Evolutionary conservation across 1,140 invertebrate genomes (phyloP).

Genomic region (Lepidurus packardi): DNA sequence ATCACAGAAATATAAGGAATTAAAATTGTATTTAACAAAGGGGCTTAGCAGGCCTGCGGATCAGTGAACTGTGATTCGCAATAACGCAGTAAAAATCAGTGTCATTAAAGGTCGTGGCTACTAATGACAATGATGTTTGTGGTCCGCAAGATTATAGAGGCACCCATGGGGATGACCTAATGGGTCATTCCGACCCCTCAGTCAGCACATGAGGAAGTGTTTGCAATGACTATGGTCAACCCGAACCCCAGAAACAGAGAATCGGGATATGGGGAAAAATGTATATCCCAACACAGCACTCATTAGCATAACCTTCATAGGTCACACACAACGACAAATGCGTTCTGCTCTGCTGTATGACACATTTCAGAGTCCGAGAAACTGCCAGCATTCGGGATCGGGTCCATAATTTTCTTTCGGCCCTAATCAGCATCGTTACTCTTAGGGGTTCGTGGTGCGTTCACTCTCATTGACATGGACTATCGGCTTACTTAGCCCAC

Average conservation of each 20-base stretch:
- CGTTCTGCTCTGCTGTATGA: too few relatives aligned
- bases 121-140: constrained; percentile 13
- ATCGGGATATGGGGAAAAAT: not conserved
- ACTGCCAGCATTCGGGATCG: too few relatives aligned
- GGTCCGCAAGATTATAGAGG: constrained; percentile 3
- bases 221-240: not conserved
- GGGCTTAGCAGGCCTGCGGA: too few relatives aligned
- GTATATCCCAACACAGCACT: not conserved
- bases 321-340: not conserved
- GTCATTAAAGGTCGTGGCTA: not conserved
- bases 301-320: not conserved
- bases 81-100: not conserved
- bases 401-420: too few relatives aligned
- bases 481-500: too few relatives aligned
- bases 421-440: too few relatives aligned
- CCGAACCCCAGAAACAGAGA: not conserved
- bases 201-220: not conserved
- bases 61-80: too few relatives aligned
- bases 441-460: too few relatives aligned
- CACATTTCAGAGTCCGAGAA: too few relatives aligned
- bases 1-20: too few relatives aligned
- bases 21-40: too few relatives aligned
- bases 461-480: too few relatives aligned
- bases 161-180: constrained; percentile 20
- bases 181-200: not conserved